Evolutionary conservation across 2,113 vertebrate species (phyloP).

Genomic region (Gulo gulo): DNA sequence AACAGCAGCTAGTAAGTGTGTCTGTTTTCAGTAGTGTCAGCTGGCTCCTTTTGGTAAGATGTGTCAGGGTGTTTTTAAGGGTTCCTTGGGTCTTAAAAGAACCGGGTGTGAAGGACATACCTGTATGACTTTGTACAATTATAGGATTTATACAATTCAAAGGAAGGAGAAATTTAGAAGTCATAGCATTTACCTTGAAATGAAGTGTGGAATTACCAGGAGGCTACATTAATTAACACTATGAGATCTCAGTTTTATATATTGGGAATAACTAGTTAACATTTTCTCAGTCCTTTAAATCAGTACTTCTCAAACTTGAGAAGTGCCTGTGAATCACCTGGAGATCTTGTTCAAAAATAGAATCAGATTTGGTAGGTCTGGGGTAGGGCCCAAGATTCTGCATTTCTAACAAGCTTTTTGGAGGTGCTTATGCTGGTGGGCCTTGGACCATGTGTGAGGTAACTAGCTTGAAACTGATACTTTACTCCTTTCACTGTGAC

Average conservation of each 20-base stretch:
- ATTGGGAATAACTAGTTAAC: background rate
- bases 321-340: background rate
- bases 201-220: background rate
- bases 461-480: background rate
- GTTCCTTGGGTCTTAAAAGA: background rate
- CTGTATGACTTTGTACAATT: background rate
- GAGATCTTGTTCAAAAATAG: background rate
- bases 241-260: background rate
- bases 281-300: background rate
- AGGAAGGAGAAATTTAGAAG: background rate
- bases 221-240: background rate
- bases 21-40: background rate
- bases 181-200: background rate
- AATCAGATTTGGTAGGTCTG: background rate
- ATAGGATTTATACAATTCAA: background rate
- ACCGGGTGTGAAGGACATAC: background rate
- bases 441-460: background rate
- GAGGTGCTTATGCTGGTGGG: background rate
- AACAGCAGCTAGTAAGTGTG: slow-evolving; percentile 90
- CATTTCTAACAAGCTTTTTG: background rate
- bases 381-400: background rate
- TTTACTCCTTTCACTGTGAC: background rate
- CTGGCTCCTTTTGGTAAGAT: background rate
- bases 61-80: background rate
- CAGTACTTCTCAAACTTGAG: background rate